Percentiles rank a stretch among this genome's conserved stretches.
Evolutionary conservation across 2,797 vertebrate species (phyloP).

Genomic region (Distichodus sexfasciatus): DNA sequence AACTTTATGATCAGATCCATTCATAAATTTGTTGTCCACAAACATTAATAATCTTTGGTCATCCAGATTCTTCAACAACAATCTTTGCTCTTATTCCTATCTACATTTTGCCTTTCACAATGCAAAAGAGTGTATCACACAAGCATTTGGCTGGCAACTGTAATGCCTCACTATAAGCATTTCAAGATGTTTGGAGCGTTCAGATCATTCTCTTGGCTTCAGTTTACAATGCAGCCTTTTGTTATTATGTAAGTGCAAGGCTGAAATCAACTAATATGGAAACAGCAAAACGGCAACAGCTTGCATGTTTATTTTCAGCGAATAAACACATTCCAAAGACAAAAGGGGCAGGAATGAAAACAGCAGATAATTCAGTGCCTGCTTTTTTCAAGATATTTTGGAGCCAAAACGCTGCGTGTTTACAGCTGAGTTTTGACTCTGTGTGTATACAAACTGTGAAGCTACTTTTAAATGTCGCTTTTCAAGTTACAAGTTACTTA

Average conservation of each 20-base stretch:
- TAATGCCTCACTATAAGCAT: not conserved
- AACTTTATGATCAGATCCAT: no score
- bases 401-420: no score
- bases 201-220: not conserved
- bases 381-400: not conserved
- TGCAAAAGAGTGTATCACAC: not conserved
- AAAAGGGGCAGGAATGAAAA: not conserved
- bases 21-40: not conserved
- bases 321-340: constrained; percentile 3
- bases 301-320: not conserved
- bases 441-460: no score
- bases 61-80: not conserved
- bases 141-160: not conserved
- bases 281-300: not conserved
- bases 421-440: not conserved
- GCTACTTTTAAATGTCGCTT: no score
- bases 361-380: not conserved
- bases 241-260: not conserved
- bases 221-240: not conserved
- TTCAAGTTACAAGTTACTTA: no score
- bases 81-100: not conserved
- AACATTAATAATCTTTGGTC: not conserved
- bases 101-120: not conserved
- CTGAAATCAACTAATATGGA: constrained; percentile 11
- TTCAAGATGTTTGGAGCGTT: not conserved